These are phyloP conservation scores for Drosophila nigromelanica DNA, from an alignment of 1,140 invertebrate species.

Conservation along the genomic window DNA sequence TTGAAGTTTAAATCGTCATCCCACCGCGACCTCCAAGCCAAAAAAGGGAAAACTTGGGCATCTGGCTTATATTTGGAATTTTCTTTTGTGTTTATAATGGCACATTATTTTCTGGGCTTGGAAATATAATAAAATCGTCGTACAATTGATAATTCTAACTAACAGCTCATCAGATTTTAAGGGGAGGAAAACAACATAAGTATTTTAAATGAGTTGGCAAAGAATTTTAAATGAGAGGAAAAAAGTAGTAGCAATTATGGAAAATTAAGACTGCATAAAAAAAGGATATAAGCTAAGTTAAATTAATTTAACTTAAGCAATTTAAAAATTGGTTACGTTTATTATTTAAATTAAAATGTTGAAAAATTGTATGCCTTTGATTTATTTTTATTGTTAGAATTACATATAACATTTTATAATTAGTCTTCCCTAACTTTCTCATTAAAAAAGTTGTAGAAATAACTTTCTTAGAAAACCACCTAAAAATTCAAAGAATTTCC, in stretches of 20 bases:
- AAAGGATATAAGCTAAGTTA: no score
- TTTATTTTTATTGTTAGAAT: no score
- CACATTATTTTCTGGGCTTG: conserved; percentile 45
- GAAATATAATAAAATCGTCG: conserved; percentile 55
- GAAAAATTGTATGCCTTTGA: no score
- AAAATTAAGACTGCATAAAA: no score
- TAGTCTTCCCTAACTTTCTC: no score
- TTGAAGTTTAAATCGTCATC: conserved; percentile 71
- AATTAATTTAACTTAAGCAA: no score
- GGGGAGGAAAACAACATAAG: neutral
- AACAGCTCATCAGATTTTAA: conserved; percentile 12
- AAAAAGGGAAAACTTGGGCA: conserved; percentile 41
- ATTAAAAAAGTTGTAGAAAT: no score
- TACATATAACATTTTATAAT: no score
- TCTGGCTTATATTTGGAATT: conserved; percentile 22
- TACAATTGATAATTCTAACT: conserved; percentile 40
- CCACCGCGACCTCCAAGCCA: conserved; percentile 4
- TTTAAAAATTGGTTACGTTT: no score
- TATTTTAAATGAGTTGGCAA: neutral
- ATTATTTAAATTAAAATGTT: no score
- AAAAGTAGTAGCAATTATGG: no score
- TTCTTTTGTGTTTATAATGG: conserved; percentile 46
- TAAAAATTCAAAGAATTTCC: neutral
- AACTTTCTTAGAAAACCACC: neutral
- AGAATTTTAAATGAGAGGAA: neutral